Percentiles rank a stretch among this genome's conserved stretches.
phyloP scores from a whole-genome alignment of 2,797 vertebrate genomes.

The Caiman crocodilus region DNA sequence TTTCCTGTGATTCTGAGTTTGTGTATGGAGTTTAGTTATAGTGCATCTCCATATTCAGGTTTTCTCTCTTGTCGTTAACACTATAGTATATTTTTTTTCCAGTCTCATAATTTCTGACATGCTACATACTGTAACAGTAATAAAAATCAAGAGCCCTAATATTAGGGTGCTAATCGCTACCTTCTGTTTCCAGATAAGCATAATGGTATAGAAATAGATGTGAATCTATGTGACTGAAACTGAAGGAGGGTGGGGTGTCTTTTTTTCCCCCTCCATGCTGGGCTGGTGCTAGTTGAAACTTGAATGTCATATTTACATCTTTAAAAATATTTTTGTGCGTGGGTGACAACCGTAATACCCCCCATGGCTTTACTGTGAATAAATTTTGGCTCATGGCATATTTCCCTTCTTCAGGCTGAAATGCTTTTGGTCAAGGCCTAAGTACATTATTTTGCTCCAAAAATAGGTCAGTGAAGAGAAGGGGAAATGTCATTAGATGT shows the following conservation, averaged over 20 bases:
- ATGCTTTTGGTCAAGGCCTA: conserved; percentile 55
- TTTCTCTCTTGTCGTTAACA: neutral
- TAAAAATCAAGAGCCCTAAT: neutral
- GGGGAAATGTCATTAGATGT: conserved; percentile 56
- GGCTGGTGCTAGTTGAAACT: conserved; percentile 1
- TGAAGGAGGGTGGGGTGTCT: neutral
- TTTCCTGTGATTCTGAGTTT: too few species aligned
- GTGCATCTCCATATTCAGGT: too few species aligned
- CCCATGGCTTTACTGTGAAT: conserved; percentile 64
- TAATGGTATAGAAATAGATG: neutral
- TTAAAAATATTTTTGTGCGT: conserved; percentile 59
- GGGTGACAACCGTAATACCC: conserved; percentile 61
- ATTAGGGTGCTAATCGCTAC: neutral
- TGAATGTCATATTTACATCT: conserved; percentile 55
- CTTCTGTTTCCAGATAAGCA: neutral
- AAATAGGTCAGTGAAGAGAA: conserved; percentile 61
- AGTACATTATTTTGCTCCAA: conserved; percentile 68
- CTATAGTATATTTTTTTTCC: conserved; percentile 15
- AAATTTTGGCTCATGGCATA: conserved; percentile 61
- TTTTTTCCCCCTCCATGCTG: neutral
- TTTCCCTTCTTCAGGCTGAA: conserved; percentile 69
- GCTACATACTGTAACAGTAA: neutral
- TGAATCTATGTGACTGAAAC: neutral
- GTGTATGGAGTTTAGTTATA: too few species aligned
- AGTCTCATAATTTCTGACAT: neutral